A percentile compares a stretch with the other conserved stretches of the same genome.
phyloP scores from a whole-genome alignment of 2,797 vertebrate genomes.

The Schizopygopsis malacanthus region DNA sequence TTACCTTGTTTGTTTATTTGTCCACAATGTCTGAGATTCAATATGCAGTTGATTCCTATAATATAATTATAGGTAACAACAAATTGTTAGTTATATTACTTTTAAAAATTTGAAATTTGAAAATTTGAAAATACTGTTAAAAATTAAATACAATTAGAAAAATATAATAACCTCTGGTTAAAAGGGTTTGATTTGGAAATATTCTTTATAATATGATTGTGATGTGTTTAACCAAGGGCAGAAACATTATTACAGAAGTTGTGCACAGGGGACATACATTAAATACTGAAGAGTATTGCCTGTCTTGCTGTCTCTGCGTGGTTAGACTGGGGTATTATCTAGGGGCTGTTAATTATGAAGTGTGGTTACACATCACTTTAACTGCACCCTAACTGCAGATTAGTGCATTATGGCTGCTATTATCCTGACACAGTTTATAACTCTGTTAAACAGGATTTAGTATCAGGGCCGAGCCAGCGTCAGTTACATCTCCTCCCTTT shows the following conservation, averaged over 20 bases:
- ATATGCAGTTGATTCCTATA: not conserved
- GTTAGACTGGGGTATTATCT: slow-evolving; percentile 7
- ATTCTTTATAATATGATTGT: not conserved
- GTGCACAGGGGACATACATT: not conserved
- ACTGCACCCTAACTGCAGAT: slow-evolving; percentile 69
- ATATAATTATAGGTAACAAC: not conserved
- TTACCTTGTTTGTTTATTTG: too few relatives aligned
- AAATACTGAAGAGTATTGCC: not conserved
- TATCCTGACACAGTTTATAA: slow-evolving; percentile 68
- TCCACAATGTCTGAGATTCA: not conserved
- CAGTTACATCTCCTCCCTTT: slow-evolving; percentile 54
- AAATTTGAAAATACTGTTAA: too few relatives aligned
- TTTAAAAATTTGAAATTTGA: too few relatives aligned
- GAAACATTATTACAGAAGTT: slow-evolving; percentile 2
- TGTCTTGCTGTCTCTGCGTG: not conserved
- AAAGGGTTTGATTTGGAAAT: not conserved
- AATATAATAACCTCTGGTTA: not conserved
- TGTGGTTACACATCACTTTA: slow-evolving; percentile 71
- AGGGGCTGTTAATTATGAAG: slow-evolving; percentile 70
- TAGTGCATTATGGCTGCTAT: slow-evolving; percentile 67
- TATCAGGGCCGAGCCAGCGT: slow-evolving; percentile 42
- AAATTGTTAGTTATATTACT: too few relatives aligned
- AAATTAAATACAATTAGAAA: not conserved
- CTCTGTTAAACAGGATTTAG: slow-evolving; percentile 69
- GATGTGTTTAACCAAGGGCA: not conserved